phyloP scores from a whole-genome alignment of 2,797 vertebrate species.

The Astyanax mexicanus region DNA sequence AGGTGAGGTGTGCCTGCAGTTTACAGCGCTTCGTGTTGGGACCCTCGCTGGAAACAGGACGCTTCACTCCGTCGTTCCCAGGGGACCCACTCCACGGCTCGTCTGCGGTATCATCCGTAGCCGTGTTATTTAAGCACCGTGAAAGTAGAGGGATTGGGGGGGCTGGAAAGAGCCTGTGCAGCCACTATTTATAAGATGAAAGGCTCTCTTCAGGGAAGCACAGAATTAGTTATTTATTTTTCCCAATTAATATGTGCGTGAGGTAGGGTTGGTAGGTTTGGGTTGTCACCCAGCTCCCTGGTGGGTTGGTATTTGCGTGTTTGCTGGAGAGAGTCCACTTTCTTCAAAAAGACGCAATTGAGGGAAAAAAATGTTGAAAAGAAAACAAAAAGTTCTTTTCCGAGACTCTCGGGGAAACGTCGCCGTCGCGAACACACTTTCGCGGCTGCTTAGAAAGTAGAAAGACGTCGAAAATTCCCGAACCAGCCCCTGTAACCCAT shows the following conservation, averaged over 20 bases:
- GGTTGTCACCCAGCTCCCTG: conserved; percentile 68
- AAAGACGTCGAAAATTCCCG: background rate
- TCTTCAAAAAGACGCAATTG: conserved; percentile 67
- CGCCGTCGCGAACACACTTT: conserved; percentile 7
- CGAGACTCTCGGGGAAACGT: background rate
- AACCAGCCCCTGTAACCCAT: background rate
- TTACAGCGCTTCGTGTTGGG: conserved; percentile 71
- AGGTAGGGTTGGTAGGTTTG: conserved; percentile 71
- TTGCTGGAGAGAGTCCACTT: conserved; percentile 61
- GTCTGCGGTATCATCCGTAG: conserved; percentile 75
- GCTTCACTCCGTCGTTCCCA: conserved; percentile 74
- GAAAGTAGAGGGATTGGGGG: conserved; percentile 72
- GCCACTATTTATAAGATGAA: conserved; percentile 84
- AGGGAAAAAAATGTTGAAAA: conserved; percentile 42
- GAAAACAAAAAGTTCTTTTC: conserved; percentile 20
- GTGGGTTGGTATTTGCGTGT: conserved; percentile 69
- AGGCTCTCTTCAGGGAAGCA: conserved; percentile 78
- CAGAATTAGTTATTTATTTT: conserved; percentile 74
- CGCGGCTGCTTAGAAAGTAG: background rate
- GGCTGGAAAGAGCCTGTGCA: conserved; percentile 75
- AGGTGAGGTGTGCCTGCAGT: conserved; percentile 69
- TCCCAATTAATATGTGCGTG: conserved; percentile 76
- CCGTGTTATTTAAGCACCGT: conserved; percentile 74
- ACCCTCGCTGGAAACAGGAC: conserved; percentile 72
- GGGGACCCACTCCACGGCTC: conserved; percentile 72